A percentile compares a stretch with the other conserved stretches of the same genome.
Evolutionary conservation across 2,797 vertebrate species (phyloP).

Genomic region (Pempheris klunzingeri): DNA sequence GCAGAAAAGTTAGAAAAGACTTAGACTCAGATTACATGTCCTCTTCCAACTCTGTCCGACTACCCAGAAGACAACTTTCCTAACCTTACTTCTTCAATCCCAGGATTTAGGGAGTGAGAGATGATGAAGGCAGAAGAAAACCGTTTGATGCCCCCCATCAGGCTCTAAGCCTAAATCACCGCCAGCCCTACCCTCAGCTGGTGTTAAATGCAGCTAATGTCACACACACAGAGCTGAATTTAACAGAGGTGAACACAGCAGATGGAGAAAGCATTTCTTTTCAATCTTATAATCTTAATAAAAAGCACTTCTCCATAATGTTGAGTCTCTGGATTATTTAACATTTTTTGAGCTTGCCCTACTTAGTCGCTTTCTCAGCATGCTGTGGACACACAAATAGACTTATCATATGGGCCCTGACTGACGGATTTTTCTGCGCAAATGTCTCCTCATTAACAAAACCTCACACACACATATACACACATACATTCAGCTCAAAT

Average conservation of each 20-base stretch:
- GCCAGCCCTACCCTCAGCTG: slow-evolving; percentile 2
- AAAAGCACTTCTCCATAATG: neutral
- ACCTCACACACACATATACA: neutral
- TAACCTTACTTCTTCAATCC: slow-evolving; percentile 11
- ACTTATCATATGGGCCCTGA: neutral
- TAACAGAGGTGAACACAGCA: neutral
- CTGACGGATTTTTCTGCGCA: neutral
- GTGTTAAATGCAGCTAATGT: slow-evolving; percentile 10
- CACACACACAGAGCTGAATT: slow-evolving; percentile 5
- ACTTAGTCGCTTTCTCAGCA: neutral
- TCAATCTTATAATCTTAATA: neutral
- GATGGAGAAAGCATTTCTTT: neutral
- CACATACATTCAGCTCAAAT: neutral
- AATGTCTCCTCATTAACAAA: slow-evolving; percentile 2
- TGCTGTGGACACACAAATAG: neutral
- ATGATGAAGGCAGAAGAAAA: slow-evolving; percentile 42
- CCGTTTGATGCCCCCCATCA: slow-evolving; percentile 15
- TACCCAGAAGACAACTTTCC: neutral
- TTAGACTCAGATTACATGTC: slow-evolving; percentile 33
- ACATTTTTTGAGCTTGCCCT: neutral
- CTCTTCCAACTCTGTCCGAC: slow-evolving; percentile 24
- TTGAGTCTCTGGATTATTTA: neutral
- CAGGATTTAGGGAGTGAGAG: slow-evolving; percentile 26
- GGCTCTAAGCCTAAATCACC: slow-evolving; percentile 32
- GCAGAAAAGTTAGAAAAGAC: slow-evolving; percentile 23